Evolutionary conservation across 2,113 vertebrate genomes (phyloP).

Genomic region (Leiothrix lutea): DNA sequence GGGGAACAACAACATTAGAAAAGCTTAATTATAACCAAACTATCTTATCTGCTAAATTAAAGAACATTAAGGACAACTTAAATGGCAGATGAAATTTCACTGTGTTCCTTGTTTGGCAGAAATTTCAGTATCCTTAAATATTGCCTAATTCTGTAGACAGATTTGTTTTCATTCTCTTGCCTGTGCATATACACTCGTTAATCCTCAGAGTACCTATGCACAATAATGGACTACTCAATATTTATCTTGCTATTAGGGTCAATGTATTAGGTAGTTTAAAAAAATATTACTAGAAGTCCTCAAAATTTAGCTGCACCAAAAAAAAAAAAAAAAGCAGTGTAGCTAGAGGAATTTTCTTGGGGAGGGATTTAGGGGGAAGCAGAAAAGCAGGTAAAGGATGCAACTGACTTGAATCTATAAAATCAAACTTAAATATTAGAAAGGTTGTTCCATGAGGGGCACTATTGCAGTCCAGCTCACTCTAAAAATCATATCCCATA

Average conservation of each 20-base stretch:
- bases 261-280: not conserved
- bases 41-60: slow-evolving; percentile 47
- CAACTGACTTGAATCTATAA: not conserved
- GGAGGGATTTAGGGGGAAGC: not conserved
- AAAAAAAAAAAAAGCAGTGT: not conserved
- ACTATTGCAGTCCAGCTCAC: not conserved
- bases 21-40: slow-evolving; percentile 43
- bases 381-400: not conserved
- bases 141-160: not conserved
- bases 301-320: not conserved
- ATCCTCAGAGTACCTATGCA: not conserved
- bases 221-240: not conserved
- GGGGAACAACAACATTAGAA: slow-evolving; percentile 25
- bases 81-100: slow-evolving; percentile 28
- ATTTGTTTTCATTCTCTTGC: not conserved
- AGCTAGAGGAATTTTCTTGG: not conserved
- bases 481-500: not conserved
- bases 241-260: not conserved
- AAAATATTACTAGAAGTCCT: not conserved
- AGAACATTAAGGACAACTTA: slow-evolving; percentile 28
- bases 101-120: slow-evolving; percentile 11
- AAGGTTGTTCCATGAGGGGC: not conserved
- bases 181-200: not conserved
- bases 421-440: not conserved
- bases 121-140: slow-evolving; percentile 10